These are phyloP conservation scores for Helicoverpa armigera DNA, from an alignment of 1,140 invertebrate genomes.

Conservation along the genomic window DNA sequence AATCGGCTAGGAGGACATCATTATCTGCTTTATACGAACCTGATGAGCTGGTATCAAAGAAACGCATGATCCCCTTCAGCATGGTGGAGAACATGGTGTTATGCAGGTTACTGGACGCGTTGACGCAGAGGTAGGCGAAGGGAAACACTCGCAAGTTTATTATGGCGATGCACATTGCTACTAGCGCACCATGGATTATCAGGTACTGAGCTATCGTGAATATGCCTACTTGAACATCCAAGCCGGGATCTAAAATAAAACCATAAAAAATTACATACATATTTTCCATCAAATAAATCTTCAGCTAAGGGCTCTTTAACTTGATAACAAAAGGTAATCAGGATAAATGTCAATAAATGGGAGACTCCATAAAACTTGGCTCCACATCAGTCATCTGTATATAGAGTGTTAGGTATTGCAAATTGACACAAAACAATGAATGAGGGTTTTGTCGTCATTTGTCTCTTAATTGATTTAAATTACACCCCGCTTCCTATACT, in stretches of 20 bases:
- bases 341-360: too few relatives aligned
- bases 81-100: slow-evolving; percentile 89
- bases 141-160: slow-evolving; percentile 84
- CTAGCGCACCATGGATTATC: slow-evolving; percentile 72
- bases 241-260: slow-evolving; percentile 65
- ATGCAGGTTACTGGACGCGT: slow-evolving; percentile 88
- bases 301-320: too few relatives aligned
- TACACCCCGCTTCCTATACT: neutral
- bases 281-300: too few relatives aligned
- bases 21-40: too few relatives aligned
- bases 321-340: too few relatives aligned
- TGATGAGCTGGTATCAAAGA: slow-evolving; percentile 94
- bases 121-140: slow-evolving; percentile 87
- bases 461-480: slow-evolving; percentile 22
- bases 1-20: too few relatives aligned
- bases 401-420: too few relatives aligned
- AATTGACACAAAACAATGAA: neutral
- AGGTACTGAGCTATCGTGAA: slow-evolving; percentile 79
- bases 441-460: neutral
- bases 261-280: neutral
- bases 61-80: slow-evolving; percentile 92
- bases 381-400: too few relatives aligned
- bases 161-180: slow-evolving; percentile 63
- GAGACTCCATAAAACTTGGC: too few relatives aligned
- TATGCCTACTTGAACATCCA: slow-evolving; percentile 73